These are phyloP conservation scores for Aix galericulata DNA, from an alignment of 2,113 vertebrate genomes.

Conservation along the genomic window DNA sequence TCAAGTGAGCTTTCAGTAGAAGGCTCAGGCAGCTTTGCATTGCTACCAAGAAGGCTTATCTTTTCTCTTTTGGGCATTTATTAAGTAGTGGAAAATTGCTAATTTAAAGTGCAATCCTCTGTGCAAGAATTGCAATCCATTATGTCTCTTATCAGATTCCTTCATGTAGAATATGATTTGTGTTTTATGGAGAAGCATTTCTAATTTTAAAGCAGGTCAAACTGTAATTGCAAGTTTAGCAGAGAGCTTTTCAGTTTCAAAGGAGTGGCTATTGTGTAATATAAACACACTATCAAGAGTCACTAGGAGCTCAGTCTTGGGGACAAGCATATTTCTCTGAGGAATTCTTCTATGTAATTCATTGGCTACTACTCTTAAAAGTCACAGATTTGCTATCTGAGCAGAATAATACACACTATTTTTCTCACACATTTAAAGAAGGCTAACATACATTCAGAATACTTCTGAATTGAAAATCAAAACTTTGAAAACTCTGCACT, in stretches of 20 bases:
- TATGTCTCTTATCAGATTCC: not conserved
- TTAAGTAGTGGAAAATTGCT: not conserved
- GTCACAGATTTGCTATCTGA: not conserved
- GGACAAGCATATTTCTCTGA: not conserved
- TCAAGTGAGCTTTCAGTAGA: not conserved
- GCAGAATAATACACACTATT: not conserved
- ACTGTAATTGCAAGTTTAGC: not conserved
- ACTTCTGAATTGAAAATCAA: not conserved
- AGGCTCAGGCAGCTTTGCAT: not conserved
- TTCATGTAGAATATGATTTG: not conserved
- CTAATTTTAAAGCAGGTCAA: not conserved
- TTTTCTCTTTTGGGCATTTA: not conserved
- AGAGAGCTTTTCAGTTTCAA: not conserved
- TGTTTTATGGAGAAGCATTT: not conserved
- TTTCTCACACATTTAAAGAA: not conserved
- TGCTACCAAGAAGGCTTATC: not conserved
- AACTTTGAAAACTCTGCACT: not conserved
- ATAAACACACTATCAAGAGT: accelerated
- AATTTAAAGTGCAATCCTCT: not conserved
- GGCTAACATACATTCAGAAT: not conserved
- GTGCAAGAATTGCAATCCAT: not conserved
- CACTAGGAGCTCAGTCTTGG: not conserved
- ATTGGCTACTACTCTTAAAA: not conserved
- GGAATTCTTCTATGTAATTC: not conserved
- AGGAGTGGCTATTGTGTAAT: not conserved